Evolutionary conservation across 1,140 invertebrate species (phyloP).

Genomic region (Triops longicaudatus): DNA sequence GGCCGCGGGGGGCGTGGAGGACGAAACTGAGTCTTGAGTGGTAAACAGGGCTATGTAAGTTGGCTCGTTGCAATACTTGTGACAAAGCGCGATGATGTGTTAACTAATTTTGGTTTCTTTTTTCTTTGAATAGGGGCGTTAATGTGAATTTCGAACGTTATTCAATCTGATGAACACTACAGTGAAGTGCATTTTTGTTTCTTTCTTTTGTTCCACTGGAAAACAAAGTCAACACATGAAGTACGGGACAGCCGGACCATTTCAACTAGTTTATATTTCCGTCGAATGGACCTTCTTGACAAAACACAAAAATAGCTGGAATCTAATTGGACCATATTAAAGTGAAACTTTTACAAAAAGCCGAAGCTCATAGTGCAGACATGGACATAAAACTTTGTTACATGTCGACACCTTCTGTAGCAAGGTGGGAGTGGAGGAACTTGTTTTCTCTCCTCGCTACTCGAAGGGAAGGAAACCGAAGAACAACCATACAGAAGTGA

Average conservation of each 20-base stretch:
- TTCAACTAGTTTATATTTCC: background rate
- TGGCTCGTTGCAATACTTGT: background rate
- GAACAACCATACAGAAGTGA: constrained; percentile 5
- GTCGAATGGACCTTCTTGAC: background rate
- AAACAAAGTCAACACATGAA: background rate
- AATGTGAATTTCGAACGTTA: background rate
- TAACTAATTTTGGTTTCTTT: background rate
- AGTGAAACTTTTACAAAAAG: background rate
- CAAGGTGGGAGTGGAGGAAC: background rate
- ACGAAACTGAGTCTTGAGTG: background rate
- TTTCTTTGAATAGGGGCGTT: background rate
- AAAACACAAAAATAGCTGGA: background rate
- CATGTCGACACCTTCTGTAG: background rate
- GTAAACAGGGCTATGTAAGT: background rate
- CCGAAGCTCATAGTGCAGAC: background rate
- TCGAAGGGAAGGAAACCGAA: background rate
- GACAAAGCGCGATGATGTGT: background rate
- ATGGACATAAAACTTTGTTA: background rate
- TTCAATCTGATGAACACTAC: constrained; percentile 7
- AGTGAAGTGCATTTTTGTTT: constrained; percentile 10
- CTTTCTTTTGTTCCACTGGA: background rate
- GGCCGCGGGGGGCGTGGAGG: background rate
- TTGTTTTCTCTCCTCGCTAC: background rate
- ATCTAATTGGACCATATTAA: background rate
- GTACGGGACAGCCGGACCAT: background rate